Base-by-base conservation (phyloP, 1,140 invertebrate genomes). In the Solen grandis region DNA sequence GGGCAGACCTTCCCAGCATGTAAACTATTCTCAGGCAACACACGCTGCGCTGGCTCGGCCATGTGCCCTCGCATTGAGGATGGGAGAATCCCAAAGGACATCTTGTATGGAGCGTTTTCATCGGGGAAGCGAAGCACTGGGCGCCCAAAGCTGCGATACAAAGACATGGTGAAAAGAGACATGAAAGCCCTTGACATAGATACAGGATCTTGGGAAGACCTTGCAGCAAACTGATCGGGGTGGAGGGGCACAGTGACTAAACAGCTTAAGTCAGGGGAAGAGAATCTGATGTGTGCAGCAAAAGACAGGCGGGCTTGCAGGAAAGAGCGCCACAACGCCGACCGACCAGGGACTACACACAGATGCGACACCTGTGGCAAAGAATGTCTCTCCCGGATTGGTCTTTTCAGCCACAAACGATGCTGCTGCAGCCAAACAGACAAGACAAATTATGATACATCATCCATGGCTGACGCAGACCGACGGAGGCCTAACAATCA, bases 271-370 rank as follows among this genome's bases (percentile, higher is more conserved):
- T n/a, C 16, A 38, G 33, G 19, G 35, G 38, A 46, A 69, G 65
- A 69, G n/a, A 69, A 46, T 5, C 38, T 69, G 22, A 69, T 69
- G 33, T 52, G 46, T 69, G 16, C 65, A 31, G 41, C 41, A 46
- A n/a, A 31, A 22, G 68, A 46, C 35, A 70, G 22, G 68, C 46
- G 13, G 46, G 68, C 41, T 27, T 4, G 22, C n/a, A 70, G 35
- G 55, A 57, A 57, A 57, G 55, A 57, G 55, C 55, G 55, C 22
- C 55, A 57, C 5, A 65, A 65, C 29, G 13, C 31, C 35, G 29
- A 38, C 62, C 29, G 62, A 65, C 62, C 62, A 65, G 62, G 35
- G 29, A 65, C 62, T 65, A 65, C 62, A 65, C 35, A 65, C 62
- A 65, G 27, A 65, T 65, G 31, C 25, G 62, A 65, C 62, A 31